Evolutionary conservation across 2,113 vertebrate species (phyloP), one percentile per base, ranked within the genome.

Genomic region (Equus quagga): DNA sequence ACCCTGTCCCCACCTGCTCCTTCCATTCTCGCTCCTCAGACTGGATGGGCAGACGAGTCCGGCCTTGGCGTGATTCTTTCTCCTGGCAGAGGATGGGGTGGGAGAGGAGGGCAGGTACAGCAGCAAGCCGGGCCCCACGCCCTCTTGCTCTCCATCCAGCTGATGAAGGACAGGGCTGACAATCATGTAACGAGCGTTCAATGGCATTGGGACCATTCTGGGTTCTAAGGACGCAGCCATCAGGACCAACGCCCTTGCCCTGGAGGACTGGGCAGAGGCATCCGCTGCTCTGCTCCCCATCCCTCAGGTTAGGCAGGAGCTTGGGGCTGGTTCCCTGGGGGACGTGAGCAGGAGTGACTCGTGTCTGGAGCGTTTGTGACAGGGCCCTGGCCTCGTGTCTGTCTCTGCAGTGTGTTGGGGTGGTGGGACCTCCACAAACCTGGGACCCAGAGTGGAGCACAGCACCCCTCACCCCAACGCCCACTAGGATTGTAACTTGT

Each of bases 41-140:
- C 14, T 4, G 2, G 51, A 54, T 4, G 28, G 18, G 31, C 5
- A 21, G 73, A 19, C 46, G 24, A 76, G 31, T 54, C 31, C 19
- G 49, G 18, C 75, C 56, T 18, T 10, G 24, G n/a, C 23, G n/a
- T 54, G 56, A 56, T 17, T 62, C 56, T 11, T 18, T 26, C 23
- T 1, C 0, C n/a, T 6, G 19, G 56, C 24, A 4, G 1, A 28
- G 56, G 79, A 8, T 28, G 56, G n/a, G 9, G 56, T 33, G n/a
- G 56, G 79, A 17, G 17, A 3, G n/a, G 26, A 17, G 36, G 24
- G 13, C 4, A 2, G 18, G 56, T 24, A 2, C 23, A 4, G 5
- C 8, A 3, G 36, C 23, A 44, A 23, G 23, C 56, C 3, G 36
- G 15, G 2, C n/a, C 24, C n/a, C 0, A 14, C 79, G 28, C 56